Base-by-base conservation (phyloP, 2,797 vertebrate species). In the Pitangus sulphuratus region DNA sequence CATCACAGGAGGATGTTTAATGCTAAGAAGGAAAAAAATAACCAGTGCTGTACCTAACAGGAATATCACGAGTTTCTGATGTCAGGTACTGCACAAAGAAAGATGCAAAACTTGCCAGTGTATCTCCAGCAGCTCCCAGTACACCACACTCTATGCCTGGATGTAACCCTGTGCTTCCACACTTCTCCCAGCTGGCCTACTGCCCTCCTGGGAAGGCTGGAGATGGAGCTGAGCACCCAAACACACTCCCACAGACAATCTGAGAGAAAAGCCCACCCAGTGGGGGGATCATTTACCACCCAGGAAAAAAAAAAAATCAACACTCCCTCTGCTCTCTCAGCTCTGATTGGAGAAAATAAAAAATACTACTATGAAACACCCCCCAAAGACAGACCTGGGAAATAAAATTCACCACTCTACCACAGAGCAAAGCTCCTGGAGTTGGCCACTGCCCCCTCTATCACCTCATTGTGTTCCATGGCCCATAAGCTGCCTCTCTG, bases 1-100 rank as follows among this genome's bases (percentile, higher is more conserved):
- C 87, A 92, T 80, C 89, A 86, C 68, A 61, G 92, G 45, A 83
- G 68, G 18, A 11, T 12, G 19, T 45, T 81, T 78, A 80, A 86
- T 45, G 53, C 47, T 90, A 94, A 91, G 57, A 78, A 53, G 37
- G 14, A 4, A 17, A 42, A 37, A 40, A 39, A 51, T 50, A 62
- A 18, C 4, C 58, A 58, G n/a, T 15, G 11, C 62, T 54, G 68
- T 26, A 87, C 64, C 71, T 77, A 79, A 87, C 17, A 37, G 13
- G 42, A 72, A 85, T 85, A 77, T 58, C 64, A 62, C 2, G 3
- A 78, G 24, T 30, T 71, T 76, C 74, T 65, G 33, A 33, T 4
- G 39, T 28, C 51, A 66, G 48, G 8, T 62, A 56, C 44, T 51
- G 48, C 31, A 24, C 10, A 4, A 24, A 25, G 58, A 71, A 35